Percentiles rank a stretch among this genome's conserved stretches.
phyloP scores from a whole-genome alignment of 1,140 invertebrate genomes.

The Trichoplusia ni region DNA sequence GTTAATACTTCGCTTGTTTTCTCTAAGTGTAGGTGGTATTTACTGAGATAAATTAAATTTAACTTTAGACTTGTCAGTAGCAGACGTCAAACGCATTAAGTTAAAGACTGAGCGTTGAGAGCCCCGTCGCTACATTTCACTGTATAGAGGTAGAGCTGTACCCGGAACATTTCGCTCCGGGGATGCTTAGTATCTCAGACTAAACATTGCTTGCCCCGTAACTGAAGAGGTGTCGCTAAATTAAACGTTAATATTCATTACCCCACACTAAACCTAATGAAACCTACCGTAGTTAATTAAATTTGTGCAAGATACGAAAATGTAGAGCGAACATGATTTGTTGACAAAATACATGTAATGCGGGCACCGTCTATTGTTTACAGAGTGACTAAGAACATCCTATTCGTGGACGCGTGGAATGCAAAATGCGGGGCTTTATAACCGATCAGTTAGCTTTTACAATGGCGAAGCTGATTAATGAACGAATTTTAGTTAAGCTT shows the following conservation, averaged over 20 bases:
- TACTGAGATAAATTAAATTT: constrained; percentile 35
- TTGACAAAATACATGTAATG: constrained; percentile 1
- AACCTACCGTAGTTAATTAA: constrained; percentile 12
- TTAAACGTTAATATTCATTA: constrained; percentile 4
- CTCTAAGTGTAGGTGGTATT: constrained; percentile 31
- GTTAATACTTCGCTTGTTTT: constrained; percentile 26
- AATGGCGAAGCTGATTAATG: constrained; percentile 45
- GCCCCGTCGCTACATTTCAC: constrained; percentile 26
- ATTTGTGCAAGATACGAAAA: background rate
- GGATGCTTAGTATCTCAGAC: constrained; percentile 7
- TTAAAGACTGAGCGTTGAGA: constrained; percentile 23
- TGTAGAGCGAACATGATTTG: constrained; percentile 4
- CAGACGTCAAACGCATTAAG: constrained; percentile 34
- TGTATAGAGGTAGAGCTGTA: constrained; percentile 15
- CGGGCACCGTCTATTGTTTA: background rate
- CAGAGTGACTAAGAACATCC: background rate
- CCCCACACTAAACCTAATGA: constrained; percentile 20
- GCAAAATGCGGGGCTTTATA: constrained; percentile 34
- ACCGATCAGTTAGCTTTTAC: constrained; percentile 37
- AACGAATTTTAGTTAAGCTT: constrained; percentile 44
- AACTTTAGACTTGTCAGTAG: constrained; percentile 35
- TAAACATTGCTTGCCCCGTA: constrained; percentile 10
- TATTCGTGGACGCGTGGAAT: background rate
- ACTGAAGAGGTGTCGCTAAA: constrained; percentile 14
- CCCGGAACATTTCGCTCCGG: background rate